Conservation (phyloP, 2,797 vertebrate genomes). For the Smutsia temminckii region DNA sequence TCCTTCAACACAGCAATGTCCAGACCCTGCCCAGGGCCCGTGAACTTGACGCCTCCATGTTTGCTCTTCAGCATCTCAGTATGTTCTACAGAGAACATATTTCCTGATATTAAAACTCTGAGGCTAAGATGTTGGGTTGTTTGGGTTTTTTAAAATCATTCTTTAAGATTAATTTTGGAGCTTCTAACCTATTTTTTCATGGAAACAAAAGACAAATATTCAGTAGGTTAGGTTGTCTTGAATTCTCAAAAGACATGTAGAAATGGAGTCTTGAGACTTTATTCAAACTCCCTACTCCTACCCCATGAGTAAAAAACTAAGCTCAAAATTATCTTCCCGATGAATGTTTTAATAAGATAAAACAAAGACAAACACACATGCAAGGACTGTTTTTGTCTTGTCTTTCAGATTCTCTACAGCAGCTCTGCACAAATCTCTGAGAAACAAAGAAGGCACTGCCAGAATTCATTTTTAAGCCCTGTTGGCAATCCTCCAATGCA, state of each 20-base stretch:
- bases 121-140: background rate
- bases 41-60: fast-evolving
- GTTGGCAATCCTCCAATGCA: slow-evolving; percentile 26
- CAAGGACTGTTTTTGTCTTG: background rate
- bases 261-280: slow-evolving; percentile 7
- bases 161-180: background rate
- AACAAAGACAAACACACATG: background rate
- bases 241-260: slow-evolving; percentile 24
- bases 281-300: background rate
- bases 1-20: background rate
- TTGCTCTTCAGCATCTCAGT: background rate
- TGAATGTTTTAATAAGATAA: background rate
- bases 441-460: slow-evolving; percentile 31
- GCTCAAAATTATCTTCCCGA: background rate
- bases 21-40: background rate
- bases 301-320: background rate
- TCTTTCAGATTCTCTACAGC: background rate
- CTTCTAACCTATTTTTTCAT: slow-evolving; percentile 17
- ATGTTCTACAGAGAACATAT: background rate
- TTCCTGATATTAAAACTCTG: background rate
- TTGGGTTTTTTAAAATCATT: background rate
- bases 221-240: background rate
- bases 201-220: slow-evolving; percentile 35
- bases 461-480: slow-evolving; percentile 17
- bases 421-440: slow-evolving; percentile 22